Percentiles rank a stretch among this genome's conserved stretches.
These are phyloP conservation scores for Ichneumon xanthorius DNA, from an alignment of 2,888 invertebrate species.

Conservation along the genomic window DNA sequence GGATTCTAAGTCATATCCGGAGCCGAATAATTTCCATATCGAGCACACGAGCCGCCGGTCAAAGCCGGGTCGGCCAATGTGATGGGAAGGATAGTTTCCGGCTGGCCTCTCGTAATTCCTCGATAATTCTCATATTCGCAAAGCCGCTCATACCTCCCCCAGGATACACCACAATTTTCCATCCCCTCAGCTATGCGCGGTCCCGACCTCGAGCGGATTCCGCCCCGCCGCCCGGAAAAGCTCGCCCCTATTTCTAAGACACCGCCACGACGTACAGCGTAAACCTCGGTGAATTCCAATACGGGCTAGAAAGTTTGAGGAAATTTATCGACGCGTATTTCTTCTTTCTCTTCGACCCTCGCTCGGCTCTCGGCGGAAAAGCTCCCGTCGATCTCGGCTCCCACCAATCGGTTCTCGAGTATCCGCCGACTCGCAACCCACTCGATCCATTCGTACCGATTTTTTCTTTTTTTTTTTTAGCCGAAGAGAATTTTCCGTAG, in stretches of 20 bases:
- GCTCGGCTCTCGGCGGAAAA: background rate
- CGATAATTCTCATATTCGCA: constrained; percentile 58
- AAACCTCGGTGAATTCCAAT: constrained; percentile 3
- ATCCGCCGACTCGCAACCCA: constrained; percentile 22
- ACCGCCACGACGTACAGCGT: background rate
- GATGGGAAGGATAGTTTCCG: constrained; percentile 34
- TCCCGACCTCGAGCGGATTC: background rate
- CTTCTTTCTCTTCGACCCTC: background rate
- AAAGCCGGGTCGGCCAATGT: constrained; percentile 7
- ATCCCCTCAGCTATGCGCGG: constrained; percentile 4
- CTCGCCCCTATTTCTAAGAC: background rate
- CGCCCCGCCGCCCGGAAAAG: background rate
- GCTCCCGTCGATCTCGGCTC: background rate
- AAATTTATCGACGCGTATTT: constrained; percentile 74
- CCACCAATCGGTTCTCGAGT: constrained; percentile 38
- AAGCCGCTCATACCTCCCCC: constrained; percentile 5
- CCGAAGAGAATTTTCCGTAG: constrained; percentile 27
- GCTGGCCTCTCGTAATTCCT: constrained; percentile 67
- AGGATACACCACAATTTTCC: constrained; percentile 43
- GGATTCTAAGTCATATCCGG: constrained; percentile 27
- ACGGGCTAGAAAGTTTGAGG: constrained; percentile 67
- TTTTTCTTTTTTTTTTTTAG: background rate
- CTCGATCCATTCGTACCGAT: background rate
- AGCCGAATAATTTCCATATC: constrained; percentile 54
- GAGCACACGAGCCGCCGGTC: constrained; percentile 36